Evolutionary conservation across 2,113 vertebrate species (phyloP), one percentile per base, ranked within the genome.

Genomic region (Antechinus flavipes): DNA sequence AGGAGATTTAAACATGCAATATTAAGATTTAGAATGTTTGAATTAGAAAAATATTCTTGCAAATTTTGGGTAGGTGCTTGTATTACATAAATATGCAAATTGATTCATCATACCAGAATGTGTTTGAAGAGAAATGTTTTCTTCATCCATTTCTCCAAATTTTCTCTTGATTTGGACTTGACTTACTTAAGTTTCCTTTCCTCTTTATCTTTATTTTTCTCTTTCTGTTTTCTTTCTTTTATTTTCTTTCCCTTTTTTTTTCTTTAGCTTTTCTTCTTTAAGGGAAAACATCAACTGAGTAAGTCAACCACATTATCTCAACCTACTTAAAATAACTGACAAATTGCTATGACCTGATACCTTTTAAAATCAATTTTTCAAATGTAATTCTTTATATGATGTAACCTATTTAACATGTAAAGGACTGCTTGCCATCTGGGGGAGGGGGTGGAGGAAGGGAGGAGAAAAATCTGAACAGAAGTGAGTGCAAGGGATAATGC

Each of bases 11-110:
- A 58, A 54, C 53, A 1, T 3, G 91, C 95, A 50, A 27, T 42
- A 27, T 46, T 22, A 26, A 91, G 1, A 24, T 58, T 76, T 46
- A 90, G 0, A n/a, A 54, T 42, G 0, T 94, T 95, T 91, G 30
- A 25, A 35, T 53, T 91, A 49, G 68, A 93, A 16, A 50, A 94
- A 42, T 68, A 68, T 35, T 52, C 55, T 50, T 49, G 35, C 30
- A 92, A 68, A 14, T 42, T 95, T 58, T 35, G 97, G 96, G 96
- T 93, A 35, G 50, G 90, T n/a, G 27, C 19, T 50, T 61, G 3
- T 42, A 49, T 92, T 93, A 16, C 93, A 42, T 14, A 92, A 89
- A 26, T 91, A 91, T 53, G 27, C 54, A 93, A n/a, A 91, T 89
- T 68, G 23, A 2, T 25, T 91, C 27, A 94, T 89, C 30, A 90